Evolutionary conservation across 2,888 invertebrate genomes (phyloP).

Genomic region (Apamea sordens): DNA sequence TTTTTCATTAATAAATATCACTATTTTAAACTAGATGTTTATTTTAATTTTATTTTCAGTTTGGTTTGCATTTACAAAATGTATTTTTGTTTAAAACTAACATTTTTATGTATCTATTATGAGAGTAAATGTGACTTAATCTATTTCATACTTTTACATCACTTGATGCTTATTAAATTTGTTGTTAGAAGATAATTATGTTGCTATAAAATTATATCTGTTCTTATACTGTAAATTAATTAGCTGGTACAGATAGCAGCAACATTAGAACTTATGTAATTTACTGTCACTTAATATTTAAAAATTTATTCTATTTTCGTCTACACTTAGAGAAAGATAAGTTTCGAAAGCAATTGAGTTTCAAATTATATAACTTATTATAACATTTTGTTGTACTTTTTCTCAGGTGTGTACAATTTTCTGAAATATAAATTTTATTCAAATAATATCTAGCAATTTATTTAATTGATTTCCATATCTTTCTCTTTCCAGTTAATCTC

Average conservation of each 20-base stretch:
- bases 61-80: conserved; percentile 82
- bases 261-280: conserved; percentile 80
- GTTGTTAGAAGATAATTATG: conserved; percentile 73
- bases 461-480: conserved; percentile 77
- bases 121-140: conserved; percentile 71
- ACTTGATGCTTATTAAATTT: conserved; percentile 73
- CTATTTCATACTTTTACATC: conserved; percentile 71
- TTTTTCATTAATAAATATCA: conserved; percentile 89
- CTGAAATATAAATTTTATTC: conserved; percentile 90
- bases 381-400: conserved; percentile 88
- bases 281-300: conserved; percentile 80
- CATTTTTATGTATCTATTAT: conserved; percentile 73
- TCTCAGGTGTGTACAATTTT: conserved; percentile 90
- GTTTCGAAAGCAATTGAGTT: conserved; percentile 82
- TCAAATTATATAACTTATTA: conserved; percentile 79
- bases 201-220: conserved; percentile 73
- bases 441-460: conserved; percentile 79
- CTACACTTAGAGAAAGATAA: conserved; percentile 82
- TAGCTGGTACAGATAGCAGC: conserved; percentile 80
- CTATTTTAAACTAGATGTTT: conserved; percentile 85
- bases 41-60: conserved; percentile 84
- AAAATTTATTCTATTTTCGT: conserved; percentile 84
- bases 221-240: conserved; percentile 75
- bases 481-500: conserved; percentile 77
- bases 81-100: conserved; percentile 73